phyloP scores from a whole-genome alignment of 2,797 vertebrate genomes.

The Myiotriccus ornatus region DNA sequence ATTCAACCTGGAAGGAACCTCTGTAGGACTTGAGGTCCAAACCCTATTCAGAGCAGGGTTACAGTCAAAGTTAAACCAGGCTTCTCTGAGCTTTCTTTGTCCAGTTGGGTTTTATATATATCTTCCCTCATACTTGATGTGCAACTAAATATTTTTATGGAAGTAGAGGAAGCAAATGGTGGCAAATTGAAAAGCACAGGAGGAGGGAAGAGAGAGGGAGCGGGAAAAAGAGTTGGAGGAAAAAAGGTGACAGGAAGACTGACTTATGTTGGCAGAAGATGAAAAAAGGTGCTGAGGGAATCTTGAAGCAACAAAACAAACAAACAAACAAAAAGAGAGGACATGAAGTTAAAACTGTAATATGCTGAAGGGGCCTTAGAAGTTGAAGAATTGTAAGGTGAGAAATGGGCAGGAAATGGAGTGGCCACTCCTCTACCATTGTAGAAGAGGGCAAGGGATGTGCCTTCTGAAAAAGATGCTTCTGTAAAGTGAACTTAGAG shows the following conservation, averaged over 20 bases:
- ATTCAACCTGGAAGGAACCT: neutral
- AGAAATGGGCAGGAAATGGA: neutral
- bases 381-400: neutral
- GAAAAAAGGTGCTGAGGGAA: neutral
- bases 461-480: neutral
- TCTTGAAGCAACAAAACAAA: neutral
- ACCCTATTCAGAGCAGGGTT: neutral
- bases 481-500: neutral
- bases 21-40: neutral
- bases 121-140: neutral
- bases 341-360: neutral
- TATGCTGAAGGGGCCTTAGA: neutral
- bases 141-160: neutral
- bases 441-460: neutral
- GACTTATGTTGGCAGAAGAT: neutral
- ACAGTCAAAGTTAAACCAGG: neutral
- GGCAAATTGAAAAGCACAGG: neutral
- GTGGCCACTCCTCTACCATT: rapidly evolving
- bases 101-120: neutral
- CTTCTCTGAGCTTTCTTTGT: neutral
- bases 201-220: neutral
- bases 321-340: neutral
- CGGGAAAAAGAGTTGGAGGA: neutral
- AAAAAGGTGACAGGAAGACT: neutral
- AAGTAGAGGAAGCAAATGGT: neutral